phyloP scores from a whole-genome alignment of 2,888 invertebrate species.

The Brachypalpus laphriformis region DNA sequence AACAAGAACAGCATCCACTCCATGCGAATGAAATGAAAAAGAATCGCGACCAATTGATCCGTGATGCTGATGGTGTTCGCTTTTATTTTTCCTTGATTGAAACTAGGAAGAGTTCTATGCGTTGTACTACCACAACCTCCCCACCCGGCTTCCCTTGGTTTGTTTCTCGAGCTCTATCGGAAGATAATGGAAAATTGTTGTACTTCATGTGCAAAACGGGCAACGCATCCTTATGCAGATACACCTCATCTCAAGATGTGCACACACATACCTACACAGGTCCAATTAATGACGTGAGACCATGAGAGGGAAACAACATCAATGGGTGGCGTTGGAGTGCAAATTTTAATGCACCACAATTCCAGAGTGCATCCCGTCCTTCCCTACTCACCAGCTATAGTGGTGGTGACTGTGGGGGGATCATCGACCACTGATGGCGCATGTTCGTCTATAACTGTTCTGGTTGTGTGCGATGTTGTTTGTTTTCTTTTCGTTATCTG shows the following conservation, averaged over 20 bases:
- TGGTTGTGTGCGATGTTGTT: slow-evolving; percentile 54
- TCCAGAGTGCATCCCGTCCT: slow-evolving; percentile 18
- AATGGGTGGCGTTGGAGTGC: slow-evolving; percentile 71
- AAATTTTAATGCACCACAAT: slow-evolving; percentile 66
- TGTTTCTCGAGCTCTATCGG: slow-evolving; percentile 41
- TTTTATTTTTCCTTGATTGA: slow-evolving; percentile 29
- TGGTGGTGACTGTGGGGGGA: slow-evolving; percentile 20
- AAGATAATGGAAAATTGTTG: slow-evolving; percentile 67
- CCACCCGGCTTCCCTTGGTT: background rate
- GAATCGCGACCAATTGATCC: slow-evolving; percentile 63
- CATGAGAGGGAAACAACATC: slow-evolving; percentile 43
- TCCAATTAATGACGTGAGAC: slow-evolving; percentile 71
- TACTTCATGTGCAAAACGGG: slow-evolving; percentile 37
- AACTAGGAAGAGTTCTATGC: slow-evolving; percentile 23
- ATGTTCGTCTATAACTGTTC: slow-evolving; percentile 72
- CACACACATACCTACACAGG: background rate
- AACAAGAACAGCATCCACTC: background rate
- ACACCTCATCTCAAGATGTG: slow-evolving; percentile 30
- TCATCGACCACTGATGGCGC: slow-evolving; percentile 63
- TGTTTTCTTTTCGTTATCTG: slow-evolving; percentile 34
- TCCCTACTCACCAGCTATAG: no score
- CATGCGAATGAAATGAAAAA: slow-evolving; percentile 8
- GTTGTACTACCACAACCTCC: background rate
- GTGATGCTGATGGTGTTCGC: slow-evolving; percentile 39
- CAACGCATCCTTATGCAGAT: slow-evolving; percentile 67